phyloP scores from a whole-genome alignment of 1,140 invertebrate genomes.

The Drosophila miranda region DNA sequence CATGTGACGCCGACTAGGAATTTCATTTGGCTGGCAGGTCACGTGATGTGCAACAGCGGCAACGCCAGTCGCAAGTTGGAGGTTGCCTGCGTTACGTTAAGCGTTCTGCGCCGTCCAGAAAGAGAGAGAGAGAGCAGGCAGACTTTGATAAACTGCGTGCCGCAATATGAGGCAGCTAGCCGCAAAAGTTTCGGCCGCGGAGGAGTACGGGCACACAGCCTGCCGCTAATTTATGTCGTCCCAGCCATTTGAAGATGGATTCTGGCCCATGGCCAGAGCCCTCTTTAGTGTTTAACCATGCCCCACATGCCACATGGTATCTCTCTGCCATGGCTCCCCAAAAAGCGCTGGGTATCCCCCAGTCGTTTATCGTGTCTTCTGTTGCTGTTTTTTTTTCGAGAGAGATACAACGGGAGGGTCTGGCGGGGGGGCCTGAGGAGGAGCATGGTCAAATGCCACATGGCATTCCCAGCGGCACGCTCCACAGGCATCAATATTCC shows the following conservation, averaged over 20 bases:
- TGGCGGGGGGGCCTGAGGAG: too few relatives aligned
- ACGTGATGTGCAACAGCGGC: slow-evolving; percentile 66
- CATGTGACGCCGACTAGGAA: slow-evolving; percentile 52
- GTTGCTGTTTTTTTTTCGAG: too few relatives aligned
- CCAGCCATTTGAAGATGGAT: slow-evolving; percentile 25
- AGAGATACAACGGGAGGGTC: too few relatives aligned
- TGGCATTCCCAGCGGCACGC: slow-evolving; percentile 68
- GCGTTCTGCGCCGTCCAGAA: neutral
- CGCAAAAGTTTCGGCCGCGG: slow-evolving; percentile 46
- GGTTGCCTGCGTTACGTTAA: slow-evolving; percentile 8
- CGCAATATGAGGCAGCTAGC: slow-evolving; percentile 49
- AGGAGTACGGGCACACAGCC: slow-evolving; percentile 8
- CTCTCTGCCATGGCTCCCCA: too few relatives aligned
- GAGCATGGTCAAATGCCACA: slow-evolving; percentile 51
- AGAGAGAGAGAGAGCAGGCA: neutral
- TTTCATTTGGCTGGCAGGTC: slow-evolving; percentile 68
- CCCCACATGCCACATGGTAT: neutral
- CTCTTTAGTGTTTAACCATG: slow-evolving; percentile 38
- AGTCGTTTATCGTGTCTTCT: too few relatives aligned
- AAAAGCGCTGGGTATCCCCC: too few relatives aligned
- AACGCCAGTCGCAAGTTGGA: slow-evolving; percentile 6
- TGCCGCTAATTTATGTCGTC: slow-evolving; percentile 62
- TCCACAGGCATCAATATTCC: slow-evolving; percentile 67
- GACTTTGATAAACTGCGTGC: slow-evolving; percentile 70
- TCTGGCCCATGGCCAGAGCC: slow-evolving; percentile 26